Base-by-base conservation (phyloP, 2,888 invertebrate genomes). In the Bellardia pandia region DNA sequence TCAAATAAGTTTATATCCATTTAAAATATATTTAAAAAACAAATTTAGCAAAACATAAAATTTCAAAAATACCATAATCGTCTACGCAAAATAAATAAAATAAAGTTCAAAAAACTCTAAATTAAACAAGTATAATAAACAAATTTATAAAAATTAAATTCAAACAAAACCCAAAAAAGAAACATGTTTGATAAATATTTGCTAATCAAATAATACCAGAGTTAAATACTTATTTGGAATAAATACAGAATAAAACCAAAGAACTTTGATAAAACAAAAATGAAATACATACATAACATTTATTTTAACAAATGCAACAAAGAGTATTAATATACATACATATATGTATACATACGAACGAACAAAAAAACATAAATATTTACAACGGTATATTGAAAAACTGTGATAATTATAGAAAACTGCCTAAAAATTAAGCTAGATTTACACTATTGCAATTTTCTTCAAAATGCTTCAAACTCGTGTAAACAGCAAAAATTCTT, bases 81-180 rank as follows among this genome's bases (percentile, higher is more conserved):
- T 74, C 69, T 53, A 66, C 64, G 51, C 66, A 75, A 76, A 74
- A 68, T 40, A 30, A 75, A 81, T 74, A 23, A 48, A 23, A 23
- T 23, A 23, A 56, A 82, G 72, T 81, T 78, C 79, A 80, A 66
- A 75, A 81, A 75, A 85, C 78, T 74, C 9, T 69, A 42, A 75
- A 66, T 68, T 30, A 79, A 60, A 84, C 11, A 68, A 58, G 58
- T 60, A 14, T 51, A 58, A 51, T 16, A 53, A 48, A n/a, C n/a
- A 60, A 69, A 68, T 53, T 40, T 37, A 53, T 62, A 71, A 40
- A 62, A 53, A 42, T 40, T 33, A 69, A 83, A 68, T 48, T 37
- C 6, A 53, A 75, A 40, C 14, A 71, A 77, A 56, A 75, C 14
- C n/a, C 51, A 74, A 77, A 11, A 53, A 69, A 58, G 66, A 51